Evolutionary conservation across 2,888 invertebrate genomes (phyloP).

Genomic region (Belgica antarctica): DNA sequence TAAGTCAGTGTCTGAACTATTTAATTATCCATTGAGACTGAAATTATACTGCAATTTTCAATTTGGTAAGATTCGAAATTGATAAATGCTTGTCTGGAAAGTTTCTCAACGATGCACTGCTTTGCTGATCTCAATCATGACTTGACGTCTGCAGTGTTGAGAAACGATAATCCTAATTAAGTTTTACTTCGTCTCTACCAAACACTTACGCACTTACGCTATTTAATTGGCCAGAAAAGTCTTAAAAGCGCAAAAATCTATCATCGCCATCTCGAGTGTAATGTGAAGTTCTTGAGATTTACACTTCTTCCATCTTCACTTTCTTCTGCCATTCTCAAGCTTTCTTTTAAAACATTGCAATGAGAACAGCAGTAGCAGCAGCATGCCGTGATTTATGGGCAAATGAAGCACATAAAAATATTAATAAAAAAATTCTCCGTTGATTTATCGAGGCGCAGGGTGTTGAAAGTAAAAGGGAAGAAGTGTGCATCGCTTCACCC

Average conservation of each 20-base stretch:
- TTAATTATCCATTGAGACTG: no score
- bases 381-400: constrained; percentile 30
- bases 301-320: not conserved
- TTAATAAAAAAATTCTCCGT: constrained; percentile 43
- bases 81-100: no score
- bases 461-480: constrained; percentile 24
- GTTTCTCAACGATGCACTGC: no score
- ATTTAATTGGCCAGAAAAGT: not conserved
- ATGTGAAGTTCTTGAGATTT: constrained; percentile 7
- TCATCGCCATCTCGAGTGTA: not conserved
- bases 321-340: not conserved
- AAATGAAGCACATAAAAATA: constrained; percentile 44
- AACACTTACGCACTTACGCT: not conserved
- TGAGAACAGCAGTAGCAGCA: no score
- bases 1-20: no score
- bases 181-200: no score
- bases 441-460: constrained; percentile 42
- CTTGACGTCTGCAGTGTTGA: no score
- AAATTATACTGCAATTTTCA: no score
- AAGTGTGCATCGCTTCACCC: not conserved
- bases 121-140: no score
- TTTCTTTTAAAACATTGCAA: constrained; percentile 24
- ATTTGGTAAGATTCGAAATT: no score
- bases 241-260: not conserved
- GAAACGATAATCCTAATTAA: no score